Evolutionary conservation across 2,113 vertebrate genomes (phyloP), one percentile per base, ranked within the genome.

Genomic region (Micronycteris hirsuta): DNA sequence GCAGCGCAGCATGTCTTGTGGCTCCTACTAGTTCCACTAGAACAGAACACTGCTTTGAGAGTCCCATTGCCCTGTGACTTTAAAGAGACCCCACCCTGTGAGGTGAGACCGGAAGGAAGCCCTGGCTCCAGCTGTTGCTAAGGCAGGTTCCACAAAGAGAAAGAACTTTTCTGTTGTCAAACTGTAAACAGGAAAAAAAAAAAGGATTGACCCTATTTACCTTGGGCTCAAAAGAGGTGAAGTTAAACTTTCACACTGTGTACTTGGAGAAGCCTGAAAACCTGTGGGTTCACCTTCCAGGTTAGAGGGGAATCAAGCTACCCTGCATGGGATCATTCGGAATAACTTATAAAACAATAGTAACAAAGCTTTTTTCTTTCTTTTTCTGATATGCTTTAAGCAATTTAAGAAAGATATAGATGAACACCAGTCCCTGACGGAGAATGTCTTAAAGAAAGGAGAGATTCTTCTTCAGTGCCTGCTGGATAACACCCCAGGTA

Each of bases 381-480:
- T 49, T 87, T 93, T 81, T 76, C 31, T 92, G 5, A 70, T 92
- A 68, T 45, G 4, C 92, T 90, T 89, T 63, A 97, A 99, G 99
- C 98, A 98, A 89, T 99, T 99, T 96, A 99, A 99, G 98, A 99
- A 97, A 94, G 99, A 99, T 0, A 96, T 99, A 93, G 98, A 98
- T 0, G 86, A 98, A 80, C 99, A 99, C 77, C 98, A 98, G 83
- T 98, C 97, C 28, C 98, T 99, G 98, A 99, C 99, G 0, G 97
- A 99, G 94, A 97, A 97, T 0, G 99, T 99, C 49, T 96, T 99
- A 92, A 98, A 99, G 81, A 98, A 98, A 41, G 99, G 99, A 52
- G 99, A 99, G 63, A 97, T 97, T 7, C 99, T 99, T 36, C 99
- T 99, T 31, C 88, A 98, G 97, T 99, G 98, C 97, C 98, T 99